A percentile compares a stretch with the other conserved stretches of the same genome.
phyloP scores from a whole-genome alignment of 2,797 vertebrate genomes.

The Silurus aristotelis region DNA sequence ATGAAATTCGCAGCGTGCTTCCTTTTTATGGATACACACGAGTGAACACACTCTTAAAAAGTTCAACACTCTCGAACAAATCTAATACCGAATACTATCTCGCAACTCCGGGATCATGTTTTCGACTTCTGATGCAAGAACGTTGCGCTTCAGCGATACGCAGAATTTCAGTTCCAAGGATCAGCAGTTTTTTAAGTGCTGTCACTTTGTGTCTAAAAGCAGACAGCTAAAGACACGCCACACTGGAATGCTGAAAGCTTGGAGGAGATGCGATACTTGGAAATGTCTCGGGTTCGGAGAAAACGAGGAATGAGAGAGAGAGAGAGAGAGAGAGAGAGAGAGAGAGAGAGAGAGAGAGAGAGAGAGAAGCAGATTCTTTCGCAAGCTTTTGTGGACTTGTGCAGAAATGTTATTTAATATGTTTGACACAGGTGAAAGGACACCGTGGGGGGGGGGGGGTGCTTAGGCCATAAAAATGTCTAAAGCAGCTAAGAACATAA shows the following conservation, averaged over 20 bases:
- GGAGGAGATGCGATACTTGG: slow-evolving; percentile 18
- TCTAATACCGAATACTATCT: neutral
- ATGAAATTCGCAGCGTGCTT: slow-evolving; percentile 15
- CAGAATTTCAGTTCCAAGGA: slow-evolving; percentile 34
- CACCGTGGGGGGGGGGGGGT: neutral
- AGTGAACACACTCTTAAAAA: neutral
- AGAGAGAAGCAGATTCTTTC: neutral
- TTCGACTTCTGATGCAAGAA: neutral
- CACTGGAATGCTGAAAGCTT: slow-evolving; percentile 31
- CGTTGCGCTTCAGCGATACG: neutral
- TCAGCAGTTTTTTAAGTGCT: slow-evolving; percentile 18
- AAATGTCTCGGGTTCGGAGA: slow-evolving; percentile 21
- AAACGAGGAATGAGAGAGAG: slow-evolving; percentile 26
- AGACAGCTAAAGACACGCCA: slow-evolving; percentile 31
- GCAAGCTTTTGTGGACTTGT: slow-evolving; percentile 5
- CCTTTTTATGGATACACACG: neutral
- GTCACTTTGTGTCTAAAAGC: slow-evolving; percentile 28
- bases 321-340: neutral
- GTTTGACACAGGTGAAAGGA: slow-evolving; percentile 1
- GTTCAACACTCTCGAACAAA: neutral
- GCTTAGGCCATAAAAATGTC: neutral
- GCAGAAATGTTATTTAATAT: slow-evolving; percentile 16
- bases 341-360: neutral
- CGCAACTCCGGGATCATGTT: neutral
- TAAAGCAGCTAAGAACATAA: slow-evolving; percentile 2